Conservation (phyloP, 2,797 vertebrate species). For the Catamblyrhynchus diadema region DNA sequence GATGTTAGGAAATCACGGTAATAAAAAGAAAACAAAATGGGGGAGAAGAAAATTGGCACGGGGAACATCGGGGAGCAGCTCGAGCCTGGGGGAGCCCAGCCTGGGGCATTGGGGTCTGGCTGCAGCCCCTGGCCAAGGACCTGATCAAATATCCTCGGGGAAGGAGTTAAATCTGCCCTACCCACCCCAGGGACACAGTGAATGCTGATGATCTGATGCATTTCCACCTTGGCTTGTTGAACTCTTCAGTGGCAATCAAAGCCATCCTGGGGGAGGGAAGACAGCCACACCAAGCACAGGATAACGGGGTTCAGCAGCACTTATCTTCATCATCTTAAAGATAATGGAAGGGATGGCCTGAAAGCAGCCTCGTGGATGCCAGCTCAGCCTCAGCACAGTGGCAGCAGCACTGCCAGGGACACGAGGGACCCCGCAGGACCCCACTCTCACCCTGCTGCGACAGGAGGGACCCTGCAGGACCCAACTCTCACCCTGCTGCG, state of each 20-base stretch:
- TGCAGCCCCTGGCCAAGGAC: background rate
- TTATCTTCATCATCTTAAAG: background rate
- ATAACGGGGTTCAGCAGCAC: background rate
- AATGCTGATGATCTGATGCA: too few relatives aligned
- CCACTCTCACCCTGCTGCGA: too few relatives aligned
- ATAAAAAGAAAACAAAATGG: constrained; percentile 49
- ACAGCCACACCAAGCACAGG: background rate
- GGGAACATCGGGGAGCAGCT: background rate
- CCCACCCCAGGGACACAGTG: background rate
- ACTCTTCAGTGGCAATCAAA: background rate
- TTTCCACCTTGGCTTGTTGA: background rate
- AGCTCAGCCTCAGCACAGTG: background rate
- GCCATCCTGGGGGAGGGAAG: background rate
- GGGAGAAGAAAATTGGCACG: background rate
- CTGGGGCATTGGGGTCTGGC: background rate
- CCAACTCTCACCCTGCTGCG: too few relatives aligned
- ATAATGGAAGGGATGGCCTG: background rate
- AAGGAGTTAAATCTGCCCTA: background rate
- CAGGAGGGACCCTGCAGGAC: too few relatives aligned
- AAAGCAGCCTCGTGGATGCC: background rate
- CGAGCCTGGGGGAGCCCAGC: background rate
- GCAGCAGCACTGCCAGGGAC: background rate
- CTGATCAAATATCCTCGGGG: background rate
- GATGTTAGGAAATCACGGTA: constrained; percentile 57
- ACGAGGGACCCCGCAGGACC: background rate